Conservation (phyloP, 2,113 vertebrate genomes). For the Actenoides hombroni region DNA sequence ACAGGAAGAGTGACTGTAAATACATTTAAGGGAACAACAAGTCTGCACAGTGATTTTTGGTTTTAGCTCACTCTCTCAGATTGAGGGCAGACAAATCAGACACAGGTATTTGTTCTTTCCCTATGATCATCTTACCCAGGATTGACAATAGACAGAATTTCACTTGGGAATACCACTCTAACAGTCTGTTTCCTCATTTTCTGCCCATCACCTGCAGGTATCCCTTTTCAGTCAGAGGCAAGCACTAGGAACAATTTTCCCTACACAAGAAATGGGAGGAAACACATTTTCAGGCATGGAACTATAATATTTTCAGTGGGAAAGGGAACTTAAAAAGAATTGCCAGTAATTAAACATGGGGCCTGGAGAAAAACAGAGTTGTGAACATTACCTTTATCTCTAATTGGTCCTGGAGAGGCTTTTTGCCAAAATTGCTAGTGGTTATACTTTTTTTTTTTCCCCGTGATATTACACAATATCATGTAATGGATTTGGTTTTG, state of each 20-base stretch:
- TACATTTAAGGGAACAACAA: neutral
- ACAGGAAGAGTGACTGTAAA: neutral
- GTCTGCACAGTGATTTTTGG: neutral
- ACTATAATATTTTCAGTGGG: neutral
- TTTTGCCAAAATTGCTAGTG: neutral
- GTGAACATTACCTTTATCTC: neutral
- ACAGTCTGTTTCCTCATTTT: neutral
- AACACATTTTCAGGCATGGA: neutral
- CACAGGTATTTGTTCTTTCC: neutral
- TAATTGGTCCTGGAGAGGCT: neutral
- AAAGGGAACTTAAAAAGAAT: neutral
- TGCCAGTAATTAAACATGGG: neutral
- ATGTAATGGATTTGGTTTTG: neutral
- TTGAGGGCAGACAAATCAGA: neutral
- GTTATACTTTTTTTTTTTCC: neutral
- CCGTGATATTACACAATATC: neutral
- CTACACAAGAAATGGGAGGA: neutral
- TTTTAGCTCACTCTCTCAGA: neutral
- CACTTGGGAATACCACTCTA: neutral
- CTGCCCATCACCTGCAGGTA: neutral
- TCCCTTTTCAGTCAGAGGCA: neutral
- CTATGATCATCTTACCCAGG: neutral
- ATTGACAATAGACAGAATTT: neutral
- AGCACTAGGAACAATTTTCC: neutral
- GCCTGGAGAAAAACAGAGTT: neutral